Percentiles rank a stretch among this genome's conserved stretches.
Evolutionary conservation across 2,113 vertebrate genomes (phyloP).

Genomic region (Mormoops blainvillei): DNA sequence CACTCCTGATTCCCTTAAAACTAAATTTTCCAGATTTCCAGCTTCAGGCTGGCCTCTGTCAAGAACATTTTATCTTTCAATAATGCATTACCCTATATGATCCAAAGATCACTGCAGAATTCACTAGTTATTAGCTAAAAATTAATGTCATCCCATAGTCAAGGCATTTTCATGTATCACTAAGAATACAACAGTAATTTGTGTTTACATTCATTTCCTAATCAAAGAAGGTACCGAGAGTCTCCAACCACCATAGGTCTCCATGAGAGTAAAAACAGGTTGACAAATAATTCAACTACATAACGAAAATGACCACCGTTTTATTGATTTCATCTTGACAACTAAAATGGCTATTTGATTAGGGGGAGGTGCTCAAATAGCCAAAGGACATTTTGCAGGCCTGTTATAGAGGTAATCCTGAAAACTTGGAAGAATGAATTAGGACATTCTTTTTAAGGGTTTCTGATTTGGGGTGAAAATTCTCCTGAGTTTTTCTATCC

Average conservation of each 20-base stretch:
- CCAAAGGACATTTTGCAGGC: not conserved
- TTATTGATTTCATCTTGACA: slow-evolving; percentile 19
- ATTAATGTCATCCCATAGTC: not conserved
- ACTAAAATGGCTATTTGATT: slow-evolving; percentile 9
- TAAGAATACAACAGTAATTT: not conserved
- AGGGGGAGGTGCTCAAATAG: not conserved
- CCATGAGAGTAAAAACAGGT: not conserved
- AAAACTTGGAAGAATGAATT: not conserved
- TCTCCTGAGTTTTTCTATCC: not conserved
- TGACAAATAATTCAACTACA: not conserved
- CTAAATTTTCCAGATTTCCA: not conserved
- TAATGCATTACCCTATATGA: not conserved
- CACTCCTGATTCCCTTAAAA: slow-evolving; percentile 15
- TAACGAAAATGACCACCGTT: slow-evolving; percentile 30
- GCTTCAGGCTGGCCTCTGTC: not conserved
- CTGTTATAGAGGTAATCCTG: not conserved
- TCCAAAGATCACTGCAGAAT: not conserved
- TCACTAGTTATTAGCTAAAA: not conserved
- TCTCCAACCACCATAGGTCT: not conserved
- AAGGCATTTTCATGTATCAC: not conserved
- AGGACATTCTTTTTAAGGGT: not conserved
- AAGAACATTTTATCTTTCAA: not conserved
- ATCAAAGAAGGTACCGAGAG: not conserved
- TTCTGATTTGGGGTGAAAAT: not conserved
- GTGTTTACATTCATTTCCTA: slow-evolving; percentile 13